A percentile compares a stretch with the other conserved stretches of the same genome.
Conservation (phyloP, 2,797 vertebrate genomes). For the Heterohyrax brucei region DNA sequence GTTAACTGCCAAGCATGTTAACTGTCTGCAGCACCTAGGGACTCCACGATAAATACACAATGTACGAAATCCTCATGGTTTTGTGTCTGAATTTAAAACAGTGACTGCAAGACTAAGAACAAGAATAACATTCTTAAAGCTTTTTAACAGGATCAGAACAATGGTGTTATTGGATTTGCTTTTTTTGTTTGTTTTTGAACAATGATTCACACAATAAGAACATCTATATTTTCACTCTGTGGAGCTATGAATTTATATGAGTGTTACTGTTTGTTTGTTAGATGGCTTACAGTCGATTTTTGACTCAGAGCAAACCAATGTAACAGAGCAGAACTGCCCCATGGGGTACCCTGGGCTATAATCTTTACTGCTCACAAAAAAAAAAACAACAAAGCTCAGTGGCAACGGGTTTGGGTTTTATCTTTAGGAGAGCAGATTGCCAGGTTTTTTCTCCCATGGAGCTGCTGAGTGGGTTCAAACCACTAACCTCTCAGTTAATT, state of each 20-base stretch:
- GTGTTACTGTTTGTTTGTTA: background rate
- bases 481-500: background rate
- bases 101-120: background rate
- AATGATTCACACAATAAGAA: conserved; percentile 36
- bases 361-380: background rate
- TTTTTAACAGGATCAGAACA: background rate
- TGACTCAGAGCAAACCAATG: background rate
- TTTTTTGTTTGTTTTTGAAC: conserved; percentile 37
- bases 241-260: background rate
- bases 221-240: conserved; percentile 14
- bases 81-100: conserved; percentile 34
- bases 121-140: background rate
- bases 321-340: background rate
- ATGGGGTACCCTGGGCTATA: background rate
- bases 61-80: background rate
- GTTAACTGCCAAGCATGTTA: background rate
- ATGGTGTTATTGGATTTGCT: background rate
- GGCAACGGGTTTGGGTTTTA: background rate
- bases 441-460: background rate
- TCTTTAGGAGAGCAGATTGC: background rate
- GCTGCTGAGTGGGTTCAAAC: background rate
- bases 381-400: background rate
- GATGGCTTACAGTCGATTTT: background rate
- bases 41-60: background rate
- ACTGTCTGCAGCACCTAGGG: background rate